Evolutionary conservation across 2,888 invertebrate species (phyloP).

Genomic region (Sesia apiformis): DNA sequence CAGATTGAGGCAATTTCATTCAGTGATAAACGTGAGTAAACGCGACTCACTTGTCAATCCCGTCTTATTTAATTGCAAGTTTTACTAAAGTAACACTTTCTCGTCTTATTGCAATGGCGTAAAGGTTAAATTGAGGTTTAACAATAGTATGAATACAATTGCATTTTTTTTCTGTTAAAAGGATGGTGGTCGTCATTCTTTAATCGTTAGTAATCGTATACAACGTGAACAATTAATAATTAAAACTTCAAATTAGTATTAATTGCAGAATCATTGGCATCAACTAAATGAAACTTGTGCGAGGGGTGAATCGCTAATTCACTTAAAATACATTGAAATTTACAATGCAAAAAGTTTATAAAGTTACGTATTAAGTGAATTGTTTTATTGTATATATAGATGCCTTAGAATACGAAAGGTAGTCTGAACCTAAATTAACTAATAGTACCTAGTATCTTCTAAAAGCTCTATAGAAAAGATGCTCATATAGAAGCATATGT

Average conservation of each 20-base stretch:
- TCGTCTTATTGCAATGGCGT: neutral
- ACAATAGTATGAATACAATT: conserved; percentile 21
- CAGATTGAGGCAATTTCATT: conserved; percentile 67
- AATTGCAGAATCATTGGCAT: conserved; percentile 66
- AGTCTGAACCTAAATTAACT: no score
- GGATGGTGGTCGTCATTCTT: conserved; percentile 42
- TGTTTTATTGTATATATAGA: no score
- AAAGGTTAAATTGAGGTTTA: conserved; percentile 19
- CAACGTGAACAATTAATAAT: conserved; percentile 57
- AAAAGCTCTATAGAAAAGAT: no score
- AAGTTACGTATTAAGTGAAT: no score
- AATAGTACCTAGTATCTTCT: no score
- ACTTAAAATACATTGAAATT: conserved; percentile 8
- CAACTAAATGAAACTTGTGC: conserved; percentile 43
- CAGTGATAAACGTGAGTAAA: conserved; percentile 67
- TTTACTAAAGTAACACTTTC: neutral
- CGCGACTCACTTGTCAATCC: conserved; percentile 44
- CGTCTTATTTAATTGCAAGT: conserved; percentile 21
- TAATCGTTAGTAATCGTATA: conserved; percentile 54
- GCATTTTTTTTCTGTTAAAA: conserved; percentile 31
- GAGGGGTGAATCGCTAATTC: conserved; percentile 53
- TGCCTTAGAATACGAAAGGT: no score
- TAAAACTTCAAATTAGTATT: conserved; percentile 64
- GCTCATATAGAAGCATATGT: no score
- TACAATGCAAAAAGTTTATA: no score